phyloP scores from a whole-genome alignment of 2,113 vertebrate genomes.

The Saccopteryx leptura region DNA sequence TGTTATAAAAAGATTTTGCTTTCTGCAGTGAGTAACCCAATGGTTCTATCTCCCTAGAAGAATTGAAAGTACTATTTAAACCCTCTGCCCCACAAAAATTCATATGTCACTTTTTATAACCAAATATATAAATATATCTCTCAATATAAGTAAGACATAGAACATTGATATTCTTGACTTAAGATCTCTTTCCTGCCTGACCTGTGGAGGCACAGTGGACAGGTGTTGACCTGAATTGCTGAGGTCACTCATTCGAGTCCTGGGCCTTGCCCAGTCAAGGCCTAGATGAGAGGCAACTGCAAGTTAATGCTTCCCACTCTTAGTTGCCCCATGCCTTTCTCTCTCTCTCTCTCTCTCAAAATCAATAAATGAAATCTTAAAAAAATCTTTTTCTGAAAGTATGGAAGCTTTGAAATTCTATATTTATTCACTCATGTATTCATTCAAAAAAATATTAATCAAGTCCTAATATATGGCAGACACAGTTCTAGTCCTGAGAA shows the following conservation, averaged over 20 bases:
- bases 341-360: too few species aligned
- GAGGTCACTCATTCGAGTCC: too few species aligned
- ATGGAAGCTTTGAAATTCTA: slow-evolving; percentile 31
- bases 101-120: slow-evolving; percentile 39
- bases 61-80: slow-evolving; percentile 53
- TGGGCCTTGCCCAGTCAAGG: too few species aligned
- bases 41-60: slow-evolving; percentile 15
- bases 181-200: neutral
- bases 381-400: slow-evolving; percentile 15
- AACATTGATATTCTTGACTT: neutral
- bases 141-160: slow-evolving; percentile 34
- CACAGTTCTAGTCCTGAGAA: neutral
- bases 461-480: neutral
- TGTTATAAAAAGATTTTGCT: slow-evolving; percentile 36
- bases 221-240: too few species aligned
- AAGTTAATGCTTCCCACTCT: too few species aligned
- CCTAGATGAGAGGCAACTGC: too few species aligned
- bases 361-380: too few species aligned
- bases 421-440: slow-evolving; percentile 26
- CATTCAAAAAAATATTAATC: neutral
- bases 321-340: too few species aligned
- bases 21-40: slow-evolving; percentile 26
- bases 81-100: neutral
- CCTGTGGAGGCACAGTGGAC: too few species aligned
- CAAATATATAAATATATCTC: slow-evolving; percentile 20